Evolutionary conservation across 2,113 vertebrate species (phyloP), one percentile per base, ranked within the genome.

Genomic region (Pygoscelis antarcticus): DNA sequence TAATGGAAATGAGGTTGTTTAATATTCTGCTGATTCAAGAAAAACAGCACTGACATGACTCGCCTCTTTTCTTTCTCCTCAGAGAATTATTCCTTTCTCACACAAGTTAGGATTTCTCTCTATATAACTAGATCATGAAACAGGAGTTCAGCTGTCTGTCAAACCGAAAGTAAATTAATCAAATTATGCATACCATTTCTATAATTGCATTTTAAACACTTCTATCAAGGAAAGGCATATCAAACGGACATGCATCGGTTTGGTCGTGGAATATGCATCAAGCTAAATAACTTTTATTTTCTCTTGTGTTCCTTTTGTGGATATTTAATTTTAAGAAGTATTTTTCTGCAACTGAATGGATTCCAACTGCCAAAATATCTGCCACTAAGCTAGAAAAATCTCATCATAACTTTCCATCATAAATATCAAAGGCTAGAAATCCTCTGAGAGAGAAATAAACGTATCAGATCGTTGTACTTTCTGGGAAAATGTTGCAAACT

Each of bases 21-120:
- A 83, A 64, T 87, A 93, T 94, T 96, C 93, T 96, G 95, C 86
- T 96, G 90, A 96, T 79, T 92, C 0, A 3, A 89, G 77, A 95
- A 83, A 92, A 94, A 40, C 64, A 93, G 83, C 54, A 18, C n/a
- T 46, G 87, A 54, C 55, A 55, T 97, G 94, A 97, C 88, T 97
- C 94, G 91, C 86, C 44, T 84, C 91, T 85, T 91, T 92, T 46
- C 89, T 49, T 79, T 84, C 77, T 55, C 94, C 65, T 36, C 52
- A 68, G 89, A 92, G 93, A 52, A 81, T 62, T 30, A 25, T 42
- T 90, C 78, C 57, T 82, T 77, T 58, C 52, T 19, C 68, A 42
- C 52, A 92, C 36, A 32, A 38, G 46, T 42, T 27, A 38, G 64
- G n/a, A 47, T 46, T 87, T 83, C 29, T 95, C 61, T 92, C 77